phyloP scores from a whole-genome alignment of 23 tunicate genomes.

The Corella eumyota region DNA sequence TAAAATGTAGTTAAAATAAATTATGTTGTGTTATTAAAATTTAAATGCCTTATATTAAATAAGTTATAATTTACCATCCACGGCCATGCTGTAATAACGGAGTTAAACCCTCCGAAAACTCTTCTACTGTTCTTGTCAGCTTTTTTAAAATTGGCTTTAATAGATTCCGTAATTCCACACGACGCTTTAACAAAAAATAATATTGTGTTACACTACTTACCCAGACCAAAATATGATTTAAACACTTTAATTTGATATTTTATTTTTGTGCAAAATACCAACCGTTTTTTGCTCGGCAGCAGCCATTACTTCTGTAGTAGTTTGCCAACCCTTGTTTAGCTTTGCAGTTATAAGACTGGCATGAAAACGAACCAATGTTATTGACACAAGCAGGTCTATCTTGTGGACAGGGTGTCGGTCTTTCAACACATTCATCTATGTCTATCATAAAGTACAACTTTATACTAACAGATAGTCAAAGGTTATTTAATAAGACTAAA shows the following conservation, averaged over 20 bases:
- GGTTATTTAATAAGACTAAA: no score
- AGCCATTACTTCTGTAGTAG: slow-evolving; percentile 22
- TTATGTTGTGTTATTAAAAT: not conserved
- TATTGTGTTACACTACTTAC: no score
- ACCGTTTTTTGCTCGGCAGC: slow-evolving; percentile 23
- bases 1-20: slow-evolving; percentile 10
- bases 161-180: no score
- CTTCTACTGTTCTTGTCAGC: no score
- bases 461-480: no score
- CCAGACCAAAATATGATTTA: no score
- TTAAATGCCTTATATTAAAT: not conserved
- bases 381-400: slow-evolving; percentile 16
- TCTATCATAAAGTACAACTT: no score
- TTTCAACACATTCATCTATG: slow-evolving; percentile 34
- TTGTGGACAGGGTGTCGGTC: slow-evolving; percentile 20
- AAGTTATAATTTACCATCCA: no score
- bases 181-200: no score
- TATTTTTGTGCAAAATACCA: no score
- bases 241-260: no score
- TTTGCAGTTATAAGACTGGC: slow-evolving; percentile 20
- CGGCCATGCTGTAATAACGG: not conserved
- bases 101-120: not conserved
- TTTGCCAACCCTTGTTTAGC: slow-evolving; percentile 15
- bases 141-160: no score
- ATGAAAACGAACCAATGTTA: slow-evolving; percentile 26